These are phyloP conservation scores for Heterodera filipjevi DNA, from an alignment of 2,888 invertebrate species.

Conservation along the genomic window DNA sequence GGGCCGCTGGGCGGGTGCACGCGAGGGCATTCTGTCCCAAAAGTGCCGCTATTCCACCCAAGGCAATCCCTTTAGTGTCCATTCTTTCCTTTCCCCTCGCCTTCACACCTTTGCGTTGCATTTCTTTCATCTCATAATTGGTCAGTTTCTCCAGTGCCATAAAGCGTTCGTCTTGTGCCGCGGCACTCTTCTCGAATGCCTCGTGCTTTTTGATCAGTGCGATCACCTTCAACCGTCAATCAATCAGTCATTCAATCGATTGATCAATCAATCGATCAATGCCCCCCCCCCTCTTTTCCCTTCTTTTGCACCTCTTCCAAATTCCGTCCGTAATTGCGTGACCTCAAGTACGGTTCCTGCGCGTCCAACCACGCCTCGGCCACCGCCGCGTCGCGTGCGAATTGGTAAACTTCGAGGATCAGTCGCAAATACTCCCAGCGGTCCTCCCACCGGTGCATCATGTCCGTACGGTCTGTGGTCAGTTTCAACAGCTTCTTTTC, in stretches of 20 bases:
- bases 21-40: no score
- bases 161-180: constrained; percentile 98
- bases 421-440: constrained; percentile 99
- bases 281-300: not conserved
- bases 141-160: constrained; percentile 95
- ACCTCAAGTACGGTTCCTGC: constrained; percentile 93
- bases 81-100: no score
- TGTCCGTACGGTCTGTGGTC: constrained; percentile 87
- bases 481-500: constrained; percentile 89
- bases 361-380: constrained; percentile 98
- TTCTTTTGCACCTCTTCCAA: constrained; percentile 78
- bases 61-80: no score
- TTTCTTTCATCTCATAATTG: constrained; percentile 85
- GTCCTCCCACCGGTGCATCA: constrained; percentile 96
- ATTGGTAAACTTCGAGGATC: constrained; percentile 97
- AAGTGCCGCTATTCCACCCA: no score
- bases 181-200: constrained; percentile 98
- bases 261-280: not conserved
- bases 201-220: constrained; percentile 99
- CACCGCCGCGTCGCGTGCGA: constrained; percentile 98
- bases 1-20: no score
- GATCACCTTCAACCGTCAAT: constrained; percentile 71
- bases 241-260: not conserved
- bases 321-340: constrained; percentile 72
- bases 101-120: constrained; percentile 75